These are phyloP conservation scores for Chlorocebus sabaeus DNA, from an alignment of 2,113 vertebrate genomes.

Conservation along the genomic window DNA sequence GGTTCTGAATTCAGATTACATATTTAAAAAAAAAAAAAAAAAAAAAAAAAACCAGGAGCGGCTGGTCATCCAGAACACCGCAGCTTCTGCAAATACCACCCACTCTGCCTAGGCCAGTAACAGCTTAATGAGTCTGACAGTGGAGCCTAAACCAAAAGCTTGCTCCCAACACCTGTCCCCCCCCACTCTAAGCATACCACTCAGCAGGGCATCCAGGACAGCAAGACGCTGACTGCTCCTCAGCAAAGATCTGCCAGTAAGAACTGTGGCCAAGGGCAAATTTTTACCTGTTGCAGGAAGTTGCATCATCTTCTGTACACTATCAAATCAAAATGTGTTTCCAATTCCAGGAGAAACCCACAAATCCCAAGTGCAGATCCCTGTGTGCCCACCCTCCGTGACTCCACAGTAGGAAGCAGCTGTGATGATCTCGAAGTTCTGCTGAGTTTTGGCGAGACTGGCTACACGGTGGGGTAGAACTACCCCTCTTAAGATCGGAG, in stretches of 20 bases:
- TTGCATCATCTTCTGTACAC: background rate
- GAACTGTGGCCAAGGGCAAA: background rate
- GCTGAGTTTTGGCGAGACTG: background rate
- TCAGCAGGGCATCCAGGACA: background rate
- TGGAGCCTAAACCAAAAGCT: background rate
- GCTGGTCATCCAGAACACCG: background rate
- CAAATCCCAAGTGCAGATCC: background rate
- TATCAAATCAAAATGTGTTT: background rate
- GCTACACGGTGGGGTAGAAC: too few relatives aligned
- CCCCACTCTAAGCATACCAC: background rate
- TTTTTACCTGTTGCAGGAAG: background rate
- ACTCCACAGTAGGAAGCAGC: background rate
- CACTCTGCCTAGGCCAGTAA: background rate
- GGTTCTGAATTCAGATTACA: background rate
- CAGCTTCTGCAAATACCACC: background rate
- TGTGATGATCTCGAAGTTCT: background rate
- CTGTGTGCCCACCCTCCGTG: background rate
- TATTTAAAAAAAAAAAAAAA: background rate
- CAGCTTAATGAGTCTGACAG: background rate
- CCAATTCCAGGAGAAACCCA: background rate
- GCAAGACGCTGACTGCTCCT: background rate
- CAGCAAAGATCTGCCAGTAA: background rate
- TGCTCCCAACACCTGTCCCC: background rate
- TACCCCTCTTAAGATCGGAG: background rate
- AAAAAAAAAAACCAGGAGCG: background rate